Base-by-base conservation (phyloP, 2,888 invertebrate genomes). In the Agriopis aurantiaria region DNA sequence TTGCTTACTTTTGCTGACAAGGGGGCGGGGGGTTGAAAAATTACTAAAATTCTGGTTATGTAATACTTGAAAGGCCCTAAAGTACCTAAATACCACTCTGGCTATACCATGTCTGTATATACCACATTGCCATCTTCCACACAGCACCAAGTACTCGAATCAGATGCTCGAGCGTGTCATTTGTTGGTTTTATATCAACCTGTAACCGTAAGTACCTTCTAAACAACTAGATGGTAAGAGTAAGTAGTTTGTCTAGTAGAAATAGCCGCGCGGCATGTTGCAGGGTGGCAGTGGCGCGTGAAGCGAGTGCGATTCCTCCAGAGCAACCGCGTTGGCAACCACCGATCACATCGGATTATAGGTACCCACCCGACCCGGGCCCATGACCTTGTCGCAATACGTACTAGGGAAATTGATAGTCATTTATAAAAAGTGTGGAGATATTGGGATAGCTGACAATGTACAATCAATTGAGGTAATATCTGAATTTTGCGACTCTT, bases 291-390 rank as follows among this genome's bases (percentile, higher is more conserved):
- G 73, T 70, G 79, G 61, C 83, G 85, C 80, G 77, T 78, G 78
- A 91, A 91, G 84, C 87, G 91, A 55, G 84, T 83, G 66, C 85
- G 85, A 62, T 84, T 84, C 78, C 82, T 79, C 79, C 76, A 81
- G 80, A 79, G 85, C 84, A 69, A 78, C 81, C 80, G 85, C 83
- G 74, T 76, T 77, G 85, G 83, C 84, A 73, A 70, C 72, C 75
- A 78, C 48, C 81, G 80, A 55, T 17, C 60, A 61, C 78, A 78
- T 60, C 75, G 80, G 71, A 81, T 83, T 75, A 70, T 91, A 87
- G 92, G 92, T 92, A 83, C 84, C 67, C 60, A 62, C 58, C 69
- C 69, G 8, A 43, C 7, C 48, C 7, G 5, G 46, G 14, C 33
- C 5, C 43, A 7, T 0, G 3, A 41, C 65, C 57, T 45, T 65